phyloP scores from a whole-genome alignment of 92 coral and sea anemone genomes.

The Paragorgia papillata region DNA sequence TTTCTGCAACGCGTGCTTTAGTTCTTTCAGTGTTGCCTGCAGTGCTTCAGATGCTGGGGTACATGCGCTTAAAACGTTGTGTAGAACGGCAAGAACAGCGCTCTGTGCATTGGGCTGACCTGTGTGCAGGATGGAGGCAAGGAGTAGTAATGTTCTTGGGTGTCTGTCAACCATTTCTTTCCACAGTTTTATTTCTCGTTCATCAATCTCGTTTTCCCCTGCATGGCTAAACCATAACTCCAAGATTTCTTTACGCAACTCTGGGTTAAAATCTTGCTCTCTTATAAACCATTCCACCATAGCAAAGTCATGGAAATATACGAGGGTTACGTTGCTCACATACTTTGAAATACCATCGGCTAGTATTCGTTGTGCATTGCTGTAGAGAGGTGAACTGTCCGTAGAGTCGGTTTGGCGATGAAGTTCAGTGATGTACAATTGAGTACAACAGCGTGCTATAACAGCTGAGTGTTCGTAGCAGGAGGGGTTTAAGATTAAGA shows the following conservation, averaged over 20 bases:
- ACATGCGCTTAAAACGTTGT: not conserved
- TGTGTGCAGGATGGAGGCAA: constrained; percentile 7
- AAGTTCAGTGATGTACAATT: constrained; percentile 59
- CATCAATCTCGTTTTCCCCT: not conserved
- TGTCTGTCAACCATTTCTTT: constrained; percentile 1
- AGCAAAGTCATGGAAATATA: constrained; percentile 53
- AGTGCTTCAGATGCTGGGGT: not conserved
- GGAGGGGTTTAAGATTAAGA: constrained; percentile 56
- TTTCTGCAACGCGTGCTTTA: constrained; percentile 68
- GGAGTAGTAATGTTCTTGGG: constrained; percentile 10
- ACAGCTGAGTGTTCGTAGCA: constrained; percentile 49
- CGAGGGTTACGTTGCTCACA: constrained; percentile 47
- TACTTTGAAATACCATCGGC: constrained; percentile 48
- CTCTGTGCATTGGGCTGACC: constrained; percentile 10
- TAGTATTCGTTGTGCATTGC: not conserved
- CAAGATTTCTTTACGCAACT: constrained; percentile 60
- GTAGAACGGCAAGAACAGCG: not conserved
- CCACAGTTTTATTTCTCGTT: not conserved
- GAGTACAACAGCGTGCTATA: constrained; percentile 52
- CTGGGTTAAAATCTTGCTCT: constrained; percentile 42
- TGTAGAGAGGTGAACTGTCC: constrained; percentile 21
- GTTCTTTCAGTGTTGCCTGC: not conserved
- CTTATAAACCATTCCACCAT: constrained; percentile 76
- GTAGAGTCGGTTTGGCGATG: constrained; percentile 5
- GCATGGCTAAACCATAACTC: constrained; percentile 44